A percentile compares a stretch with the other conserved stretches of the same genome.
Evolutionary conservation across 2,113 vertebrate species (phyloP).

Genomic region (Globicephala melas): DNA sequence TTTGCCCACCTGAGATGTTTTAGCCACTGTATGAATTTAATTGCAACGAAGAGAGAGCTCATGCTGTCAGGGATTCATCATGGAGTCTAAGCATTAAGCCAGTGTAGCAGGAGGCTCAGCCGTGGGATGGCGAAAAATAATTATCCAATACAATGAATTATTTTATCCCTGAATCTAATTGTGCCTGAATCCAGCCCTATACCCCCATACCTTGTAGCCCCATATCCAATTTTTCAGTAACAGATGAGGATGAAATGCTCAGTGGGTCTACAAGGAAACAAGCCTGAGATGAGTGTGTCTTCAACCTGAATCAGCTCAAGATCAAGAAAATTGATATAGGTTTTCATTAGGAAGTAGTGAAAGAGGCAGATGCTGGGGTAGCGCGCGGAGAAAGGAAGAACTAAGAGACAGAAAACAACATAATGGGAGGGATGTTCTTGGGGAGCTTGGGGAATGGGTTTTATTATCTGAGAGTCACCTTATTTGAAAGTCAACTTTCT

Average conservation of each 20-base stretch:
- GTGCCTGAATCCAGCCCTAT: background rate
- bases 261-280: background rate
- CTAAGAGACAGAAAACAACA: slow-evolving; percentile 1
- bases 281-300: background rate
- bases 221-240: background rate
- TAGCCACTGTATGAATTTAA: background rate
- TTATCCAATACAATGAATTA: background rate
- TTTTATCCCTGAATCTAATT: background rate
- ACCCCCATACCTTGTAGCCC: background rate
- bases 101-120: background rate
- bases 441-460: background rate
- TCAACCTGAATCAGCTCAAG: background rate
- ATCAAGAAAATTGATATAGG: background rate
- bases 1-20: background rate
- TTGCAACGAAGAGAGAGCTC: background rate
- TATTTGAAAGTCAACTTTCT: background rate
- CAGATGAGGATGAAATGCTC: background rate
- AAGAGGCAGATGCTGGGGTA: background rate
- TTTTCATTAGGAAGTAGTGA: background rate
- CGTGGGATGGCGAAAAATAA: background rate
- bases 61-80: background rate
- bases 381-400: background rate
- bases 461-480: background rate
- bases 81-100: background rate
- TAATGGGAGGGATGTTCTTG: background rate